A percentile compares a stretch with the other conserved stretches of the same genome.
phyloP scores from a whole-genome alignment of 2,113 vertebrate genomes.

The Morone saxatilis region DNA sequence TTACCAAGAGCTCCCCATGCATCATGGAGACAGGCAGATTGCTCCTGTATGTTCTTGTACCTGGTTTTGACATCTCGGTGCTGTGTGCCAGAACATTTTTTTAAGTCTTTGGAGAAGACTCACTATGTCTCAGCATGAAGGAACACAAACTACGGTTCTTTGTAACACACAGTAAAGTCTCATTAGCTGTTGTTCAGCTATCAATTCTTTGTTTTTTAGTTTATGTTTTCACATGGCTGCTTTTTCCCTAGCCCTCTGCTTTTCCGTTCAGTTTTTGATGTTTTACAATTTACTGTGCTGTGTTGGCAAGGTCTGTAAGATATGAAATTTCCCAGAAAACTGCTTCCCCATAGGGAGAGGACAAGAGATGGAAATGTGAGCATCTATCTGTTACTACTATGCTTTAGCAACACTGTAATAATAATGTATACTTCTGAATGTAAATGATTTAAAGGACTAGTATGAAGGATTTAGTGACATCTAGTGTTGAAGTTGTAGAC shows the following conservation, averaged over 20 bases:
- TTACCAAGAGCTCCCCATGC: slow-evolving; percentile 46
- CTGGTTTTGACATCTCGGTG: slow-evolving; percentile 45
- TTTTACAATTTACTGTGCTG: background rate
- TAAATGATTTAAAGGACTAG: background rate
- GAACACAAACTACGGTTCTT: slow-evolving; percentile 2
- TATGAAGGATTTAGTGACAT: no score
- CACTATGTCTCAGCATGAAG: background rate
- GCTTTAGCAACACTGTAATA: background rate
- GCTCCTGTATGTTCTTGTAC: slow-evolving; percentile 35
- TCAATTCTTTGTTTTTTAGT: background rate
- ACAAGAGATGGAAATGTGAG: background rate
- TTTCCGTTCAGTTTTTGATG: background rate
- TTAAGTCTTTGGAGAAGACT: background rate
- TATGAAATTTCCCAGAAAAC: background rate
- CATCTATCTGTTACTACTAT: background rate
- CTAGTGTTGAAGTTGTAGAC: no score
- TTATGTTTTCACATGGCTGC: background rate
- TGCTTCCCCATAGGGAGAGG: background rate
- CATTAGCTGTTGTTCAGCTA: background rate
- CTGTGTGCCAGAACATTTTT: slow-evolving; percentile 21
- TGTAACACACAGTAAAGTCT: background rate
- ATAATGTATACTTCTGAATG: background rate
- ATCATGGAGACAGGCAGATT: slow-evolving; percentile 40
- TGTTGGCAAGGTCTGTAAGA: background rate
- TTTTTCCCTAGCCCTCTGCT: background rate